Conservation (phyloP, 2,113 vertebrate species). For the Zosterops japonicus region DNA sequence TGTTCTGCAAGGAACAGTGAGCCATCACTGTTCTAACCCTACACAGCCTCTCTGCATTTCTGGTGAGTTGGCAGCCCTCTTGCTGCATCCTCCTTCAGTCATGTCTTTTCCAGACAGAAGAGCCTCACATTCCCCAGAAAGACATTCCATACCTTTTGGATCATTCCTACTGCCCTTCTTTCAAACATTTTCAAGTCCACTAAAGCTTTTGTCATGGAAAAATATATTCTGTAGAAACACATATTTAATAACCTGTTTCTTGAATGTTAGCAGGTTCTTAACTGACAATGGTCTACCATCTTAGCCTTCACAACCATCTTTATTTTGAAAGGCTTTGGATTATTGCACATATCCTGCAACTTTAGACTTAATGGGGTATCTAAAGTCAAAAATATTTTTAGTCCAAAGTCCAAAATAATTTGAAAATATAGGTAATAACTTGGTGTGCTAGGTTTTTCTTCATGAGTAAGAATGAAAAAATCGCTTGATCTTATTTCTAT, state of each 20-base stretch:
- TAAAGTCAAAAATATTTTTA: not conserved
- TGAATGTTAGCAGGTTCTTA: not conserved
- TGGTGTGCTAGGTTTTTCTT: not conserved
- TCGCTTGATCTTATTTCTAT: not conserved
- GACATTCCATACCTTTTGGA: conserved; percentile 30
- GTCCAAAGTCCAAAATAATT: not conserved
- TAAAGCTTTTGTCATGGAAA: not conserved
- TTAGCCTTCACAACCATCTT: not conserved
- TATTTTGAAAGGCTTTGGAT: not conserved
- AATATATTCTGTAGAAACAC: not conserved
- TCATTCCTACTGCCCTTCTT: not conserved
- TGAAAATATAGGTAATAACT: not conserved
- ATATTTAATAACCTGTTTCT: not conserved
- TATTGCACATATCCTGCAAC: not conserved
- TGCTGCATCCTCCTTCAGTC: not conserved
- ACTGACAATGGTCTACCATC: not conserved
- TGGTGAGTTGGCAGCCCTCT: not conserved
- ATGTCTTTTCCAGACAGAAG: conserved; percentile 10
- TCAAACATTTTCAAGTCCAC: not conserved
- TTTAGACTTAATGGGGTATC: not conserved
- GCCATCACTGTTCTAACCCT: not conserved
- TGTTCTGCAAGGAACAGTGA: not conserved
- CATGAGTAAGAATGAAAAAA: not conserved
- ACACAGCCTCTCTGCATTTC: not conserved
- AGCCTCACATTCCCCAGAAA: not conserved